A percentile compares a stretch with the other conserved stretches of the same genome.
These are phyloP conservation scores for Merodon equestris DNA, from an alignment of 2,888 invertebrate genomes.

Conservation along the genomic window DNA sequence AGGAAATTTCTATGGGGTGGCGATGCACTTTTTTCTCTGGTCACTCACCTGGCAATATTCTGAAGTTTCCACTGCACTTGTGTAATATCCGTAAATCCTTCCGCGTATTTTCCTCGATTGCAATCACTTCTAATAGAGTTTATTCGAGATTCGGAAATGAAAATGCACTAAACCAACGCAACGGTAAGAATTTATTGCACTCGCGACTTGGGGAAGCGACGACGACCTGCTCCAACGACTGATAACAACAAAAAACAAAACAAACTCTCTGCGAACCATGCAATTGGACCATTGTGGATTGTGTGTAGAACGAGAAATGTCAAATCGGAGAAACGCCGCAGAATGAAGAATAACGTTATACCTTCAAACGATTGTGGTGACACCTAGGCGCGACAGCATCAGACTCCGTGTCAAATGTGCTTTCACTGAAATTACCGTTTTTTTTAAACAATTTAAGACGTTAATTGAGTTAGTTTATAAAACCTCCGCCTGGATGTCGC, in stretches of 20 bases:
- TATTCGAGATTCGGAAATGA: conserved; percentile 1
- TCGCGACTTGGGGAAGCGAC: conserved; percentile 20
- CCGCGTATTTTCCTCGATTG: neutral
- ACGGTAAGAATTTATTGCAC: conserved; percentile 10
- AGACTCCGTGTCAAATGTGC: no score
- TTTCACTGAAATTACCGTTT: no score
- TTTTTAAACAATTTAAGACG: no score
- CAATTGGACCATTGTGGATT: conserved; percentile 16
- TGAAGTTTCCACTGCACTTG: neutral
- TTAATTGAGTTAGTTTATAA: no score
- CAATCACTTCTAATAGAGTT: neutral
- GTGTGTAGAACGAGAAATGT: conserved; percentile 31
- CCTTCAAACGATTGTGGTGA: neutral
- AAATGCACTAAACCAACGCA: neutral
- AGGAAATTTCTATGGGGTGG: conserved; percentile 24
- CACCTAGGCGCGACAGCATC: conserved; percentile 27
- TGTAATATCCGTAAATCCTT: conserved; percentile 10
- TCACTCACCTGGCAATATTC: conserved; percentile 20
- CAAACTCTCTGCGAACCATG: conserved; percentile 27
- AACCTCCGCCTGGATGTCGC: no score
- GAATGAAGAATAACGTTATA: neutral
- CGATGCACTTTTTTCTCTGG: conserved; percentile 8
- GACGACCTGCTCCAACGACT: conserved; percentile 42
- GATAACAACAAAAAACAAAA: conserved; percentile 64
- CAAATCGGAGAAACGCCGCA: conserved; percentile 36